Evolutionary conservation across 2,797 vertebrate species (phyloP).

Genomic region (Falco berigora): DNA sequence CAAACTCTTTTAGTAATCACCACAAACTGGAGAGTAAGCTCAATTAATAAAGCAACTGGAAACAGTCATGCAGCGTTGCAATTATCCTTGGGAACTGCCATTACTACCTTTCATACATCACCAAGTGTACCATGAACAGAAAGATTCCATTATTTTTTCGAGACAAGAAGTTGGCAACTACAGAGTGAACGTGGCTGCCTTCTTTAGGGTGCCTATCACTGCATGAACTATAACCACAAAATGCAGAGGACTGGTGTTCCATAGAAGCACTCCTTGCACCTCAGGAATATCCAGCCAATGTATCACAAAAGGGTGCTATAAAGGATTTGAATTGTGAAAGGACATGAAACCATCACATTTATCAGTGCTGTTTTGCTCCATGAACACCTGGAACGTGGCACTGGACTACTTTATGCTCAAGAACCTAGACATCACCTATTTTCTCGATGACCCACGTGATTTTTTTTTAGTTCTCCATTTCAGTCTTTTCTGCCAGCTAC

Average conservation of each 20-base stretch:
- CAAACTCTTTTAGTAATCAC: neutral
- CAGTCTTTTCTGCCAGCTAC: neutral
- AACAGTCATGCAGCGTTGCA: neutral
- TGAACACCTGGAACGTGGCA: neutral
- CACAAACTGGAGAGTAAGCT: neutral
- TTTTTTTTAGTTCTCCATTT: neutral
- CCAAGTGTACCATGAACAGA: neutral
- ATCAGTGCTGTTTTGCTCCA: neutral
- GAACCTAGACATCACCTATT: neutral
- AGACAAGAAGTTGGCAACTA: neutral
- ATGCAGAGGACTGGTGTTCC: neutral
- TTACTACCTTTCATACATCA: neutral
- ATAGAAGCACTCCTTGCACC: neutral
- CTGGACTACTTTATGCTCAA: neutral
- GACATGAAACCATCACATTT: neutral
- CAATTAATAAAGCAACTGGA: neutral
- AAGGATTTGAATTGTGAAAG: neutral
- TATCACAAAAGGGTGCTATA: neutral
- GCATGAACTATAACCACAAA: neutral
- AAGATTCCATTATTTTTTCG: neutral
- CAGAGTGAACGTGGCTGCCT: neutral
- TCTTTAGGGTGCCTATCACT: neutral
- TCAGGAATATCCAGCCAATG: neutral
- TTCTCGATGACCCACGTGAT: neutral
- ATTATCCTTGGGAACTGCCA: constrained; percentile 5